Percentiles rank a stretch among this genome's conserved stretches.
phyloP scores from a whole-genome alignment of 2,113 vertebrate genomes.

The Ramphastos sulfuratus region DNA sequence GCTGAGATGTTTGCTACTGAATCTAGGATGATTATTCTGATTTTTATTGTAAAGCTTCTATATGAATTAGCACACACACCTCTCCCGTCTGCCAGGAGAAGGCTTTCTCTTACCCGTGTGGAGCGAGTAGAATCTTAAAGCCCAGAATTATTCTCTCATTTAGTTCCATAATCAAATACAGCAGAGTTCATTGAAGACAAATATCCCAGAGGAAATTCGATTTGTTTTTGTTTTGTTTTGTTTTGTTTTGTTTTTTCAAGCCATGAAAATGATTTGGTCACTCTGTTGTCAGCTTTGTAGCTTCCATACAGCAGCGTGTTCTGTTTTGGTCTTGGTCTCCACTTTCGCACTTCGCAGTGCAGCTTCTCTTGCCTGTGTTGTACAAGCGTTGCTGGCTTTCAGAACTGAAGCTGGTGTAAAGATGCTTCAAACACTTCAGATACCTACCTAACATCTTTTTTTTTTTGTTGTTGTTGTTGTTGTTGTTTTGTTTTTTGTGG shows the following conservation, averaged over 20 bases:
- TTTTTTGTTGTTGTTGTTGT: conserved; percentile 52
- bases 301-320: conserved; percentile 11
- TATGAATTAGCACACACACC: conserved; percentile 38
- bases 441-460: conserved; percentile 37
- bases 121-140: conserved; percentile 34
- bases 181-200: conserved; percentile 21
- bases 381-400: conserved; percentile 20
- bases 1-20: conserved; percentile 61
- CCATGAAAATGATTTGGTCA: conserved; percentile 21
- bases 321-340: conserved; percentile 26
- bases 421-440: conserved; percentile 27
- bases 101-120: conserved; percentile 6
- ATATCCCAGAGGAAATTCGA: not conserved
- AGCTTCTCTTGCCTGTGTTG: conserved; percentile 58
- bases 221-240: not conserved
- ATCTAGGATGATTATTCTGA: conserved; percentile 31
- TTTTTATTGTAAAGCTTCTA: conserved; percentile 31
- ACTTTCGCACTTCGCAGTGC: conserved; percentile 37
- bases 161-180: conserved; percentile 27
- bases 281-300: conserved; percentile 7
- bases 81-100: conserved; percentile 53
- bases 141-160: conserved; percentile 28
- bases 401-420: not conserved
- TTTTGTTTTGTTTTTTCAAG: conserved; percentile 19
- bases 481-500: conserved; percentile 76